Percentiles rank a stretch among this genome's conserved stretches.
These are phyloP conservation scores for Protophormia terraenovae DNA, from an alignment of 2,888 invertebrate species.

Conservation along the genomic window DNA sequence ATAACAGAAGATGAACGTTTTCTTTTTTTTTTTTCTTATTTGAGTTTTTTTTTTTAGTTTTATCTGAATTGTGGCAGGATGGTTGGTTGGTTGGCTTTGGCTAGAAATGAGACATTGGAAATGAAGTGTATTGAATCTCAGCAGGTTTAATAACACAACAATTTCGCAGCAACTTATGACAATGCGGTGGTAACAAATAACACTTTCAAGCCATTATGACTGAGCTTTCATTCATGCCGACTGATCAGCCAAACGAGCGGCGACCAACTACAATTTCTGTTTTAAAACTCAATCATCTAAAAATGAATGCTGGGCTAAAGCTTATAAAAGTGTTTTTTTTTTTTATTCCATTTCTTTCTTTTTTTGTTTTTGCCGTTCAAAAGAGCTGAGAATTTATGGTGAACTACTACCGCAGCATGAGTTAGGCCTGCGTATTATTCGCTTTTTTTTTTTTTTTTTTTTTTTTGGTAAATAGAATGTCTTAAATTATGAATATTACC, in stretches of 20 bases:
- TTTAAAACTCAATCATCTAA: conserved; percentile 63
- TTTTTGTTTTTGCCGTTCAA: conserved; percentile 38
- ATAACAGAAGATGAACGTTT: conserved; percentile 55
- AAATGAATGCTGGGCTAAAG: background rate
- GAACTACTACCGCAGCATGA: conserved; percentile 73
- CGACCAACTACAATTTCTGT: conserved; percentile 19
- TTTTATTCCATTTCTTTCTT: too few species aligned
- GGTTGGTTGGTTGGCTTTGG: conserved; percentile 6
- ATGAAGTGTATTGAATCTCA: conserved; percentile 71
- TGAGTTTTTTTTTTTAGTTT: background rate
- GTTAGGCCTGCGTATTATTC: conserved; percentile 48
- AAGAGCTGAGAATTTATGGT: conserved; percentile 77
- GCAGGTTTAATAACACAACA: conserved; percentile 79
- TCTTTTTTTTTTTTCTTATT: background rate
- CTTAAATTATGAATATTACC: conserved; percentile 81
- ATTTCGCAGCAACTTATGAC: conserved; percentile 80
- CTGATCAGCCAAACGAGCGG: conserved; percentile 30
- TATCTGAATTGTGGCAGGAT: conserved; percentile 29
- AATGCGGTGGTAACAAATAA: conserved; percentile 69
- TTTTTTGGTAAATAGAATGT: conserved; percentile 71
- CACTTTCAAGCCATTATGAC: conserved; percentile 67
- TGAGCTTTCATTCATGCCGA: conserved; percentile 68
- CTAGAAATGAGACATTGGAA: conserved; percentile 24
- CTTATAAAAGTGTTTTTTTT: too few species aligned
- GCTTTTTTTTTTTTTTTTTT: conserved; percentile 64